Evolutionary conservation across 1,140 invertebrate species (phyloP).

Genomic region (Zaprionus camerounensis): DNA sequence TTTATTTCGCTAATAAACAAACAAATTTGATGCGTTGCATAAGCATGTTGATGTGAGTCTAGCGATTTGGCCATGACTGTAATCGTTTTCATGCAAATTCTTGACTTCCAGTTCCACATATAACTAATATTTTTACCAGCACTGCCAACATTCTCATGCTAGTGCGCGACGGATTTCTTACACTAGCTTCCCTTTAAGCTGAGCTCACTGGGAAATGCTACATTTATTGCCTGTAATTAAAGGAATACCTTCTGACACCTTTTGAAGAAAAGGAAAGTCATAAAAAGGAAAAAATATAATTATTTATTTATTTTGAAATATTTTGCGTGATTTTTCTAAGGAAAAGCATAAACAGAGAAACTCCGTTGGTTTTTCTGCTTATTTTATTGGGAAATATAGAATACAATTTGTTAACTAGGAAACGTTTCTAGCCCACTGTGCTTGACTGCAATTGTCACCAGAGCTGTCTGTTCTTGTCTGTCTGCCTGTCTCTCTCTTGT

Average conservation of each 20-base stretch:
- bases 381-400: background rate
- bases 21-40: background rate
- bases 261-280: too few species aligned
- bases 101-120: background rate
- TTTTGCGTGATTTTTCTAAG: background rate
- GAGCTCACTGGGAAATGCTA: background rate
- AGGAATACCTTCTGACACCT: background rate
- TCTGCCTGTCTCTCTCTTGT: slow-evolving; percentile 13
- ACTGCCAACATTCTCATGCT: background rate
- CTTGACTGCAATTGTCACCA: slow-evolving; percentile 1
- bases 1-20: background rate
- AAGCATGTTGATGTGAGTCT: background rate
- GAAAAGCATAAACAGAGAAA: background rate
- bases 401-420: background rate
- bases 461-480: slow-evolving; percentile 1
- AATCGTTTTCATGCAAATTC: background rate
- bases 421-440: slow-evolving; percentile 35
- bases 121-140: background rate
- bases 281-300: too few species aligned
- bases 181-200: background rate
- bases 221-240: background rate
- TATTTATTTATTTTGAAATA: background rate
- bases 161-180: background rate
- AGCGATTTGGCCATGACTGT: background rate
- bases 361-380: too few species aligned